Conservation (phyloP, 64 coral and sea anemone species). For the Actinia tenebrosa region DNA sequence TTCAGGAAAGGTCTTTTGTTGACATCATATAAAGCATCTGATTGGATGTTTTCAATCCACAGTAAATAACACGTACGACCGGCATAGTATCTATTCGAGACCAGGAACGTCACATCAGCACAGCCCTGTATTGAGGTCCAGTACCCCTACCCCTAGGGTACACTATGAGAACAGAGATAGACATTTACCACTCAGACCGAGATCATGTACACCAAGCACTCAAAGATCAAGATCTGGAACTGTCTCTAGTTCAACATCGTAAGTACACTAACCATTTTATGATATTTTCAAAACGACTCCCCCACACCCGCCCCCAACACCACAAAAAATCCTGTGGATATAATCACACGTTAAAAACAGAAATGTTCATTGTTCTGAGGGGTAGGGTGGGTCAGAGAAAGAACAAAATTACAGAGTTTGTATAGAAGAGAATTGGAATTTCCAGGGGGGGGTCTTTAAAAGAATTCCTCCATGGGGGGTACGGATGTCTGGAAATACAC, state of each 20-base stretch:
- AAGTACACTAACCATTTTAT: conserved; percentile 19
- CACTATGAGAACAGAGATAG: conserved; percentile 4
- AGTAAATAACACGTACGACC: not conserved
- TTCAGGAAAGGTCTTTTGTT: too few species aligned
- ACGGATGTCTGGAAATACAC: too few species aligned
- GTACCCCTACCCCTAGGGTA: not conserved
- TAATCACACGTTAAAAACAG: too few species aligned
- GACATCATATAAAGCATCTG: too few species aligned
- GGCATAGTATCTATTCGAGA: not conserved
- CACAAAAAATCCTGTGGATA: too few species aligned
- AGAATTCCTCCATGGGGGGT: too few species aligned
- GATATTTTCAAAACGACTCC: not conserved
- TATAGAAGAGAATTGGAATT: too few species aligned
- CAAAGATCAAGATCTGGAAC: conserved; percentile 53
- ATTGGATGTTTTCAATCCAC: not conserved
- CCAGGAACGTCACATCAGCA: not conserved
- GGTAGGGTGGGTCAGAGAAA: too few species aligned
- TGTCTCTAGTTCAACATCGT: conserved; percentile 67
- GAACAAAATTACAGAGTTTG: too few species aligned
- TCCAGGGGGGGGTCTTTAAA: too few species aligned
- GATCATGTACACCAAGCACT: conserved; percentile 17
- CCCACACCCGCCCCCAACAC: too few species aligned
- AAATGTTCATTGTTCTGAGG: too few species aligned
- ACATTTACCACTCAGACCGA: conserved; percentile 33
- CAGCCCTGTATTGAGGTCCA: not conserved